Conservation (phyloP, 2,888 invertebrate species). For the Gibbula magus region DNA sequence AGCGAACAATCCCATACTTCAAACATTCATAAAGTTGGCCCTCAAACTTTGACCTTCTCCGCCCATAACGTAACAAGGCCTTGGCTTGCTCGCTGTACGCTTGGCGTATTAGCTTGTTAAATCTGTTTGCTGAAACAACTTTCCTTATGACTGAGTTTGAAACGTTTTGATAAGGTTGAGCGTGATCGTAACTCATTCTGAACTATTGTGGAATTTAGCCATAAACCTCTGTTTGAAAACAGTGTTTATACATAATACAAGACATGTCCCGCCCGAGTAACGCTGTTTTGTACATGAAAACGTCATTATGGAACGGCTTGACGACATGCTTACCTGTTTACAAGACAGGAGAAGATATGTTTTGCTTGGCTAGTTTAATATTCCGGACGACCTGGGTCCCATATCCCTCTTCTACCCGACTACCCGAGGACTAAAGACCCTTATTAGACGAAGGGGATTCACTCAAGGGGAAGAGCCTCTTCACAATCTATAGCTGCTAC, state of each 20-base stretch:
- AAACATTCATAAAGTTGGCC: background rate
- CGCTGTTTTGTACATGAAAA: background rate
- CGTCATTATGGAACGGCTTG: background rate
- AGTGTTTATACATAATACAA: too few species aligned
- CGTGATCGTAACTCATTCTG: too few species aligned
- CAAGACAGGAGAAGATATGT: background rate
- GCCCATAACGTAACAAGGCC: background rate
- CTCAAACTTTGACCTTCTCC: background rate
- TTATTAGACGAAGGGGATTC: background rate
- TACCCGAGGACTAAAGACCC: conserved; percentile 5
- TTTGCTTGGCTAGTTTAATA: background rate
- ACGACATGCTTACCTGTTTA: background rate
- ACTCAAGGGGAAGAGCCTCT: background rate
- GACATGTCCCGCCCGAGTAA: too few species aligned
- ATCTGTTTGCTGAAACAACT: background rate
- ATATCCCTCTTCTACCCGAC: background rate
- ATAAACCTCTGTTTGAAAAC: too few species aligned
- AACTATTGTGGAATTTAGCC: too few species aligned
- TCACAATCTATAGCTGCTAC: background rate
- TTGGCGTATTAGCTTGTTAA: background rate
- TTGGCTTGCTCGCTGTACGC: background rate
- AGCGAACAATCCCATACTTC: background rate
- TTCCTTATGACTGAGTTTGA: background rate
- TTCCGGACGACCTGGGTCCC: background rate
- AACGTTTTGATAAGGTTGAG: too few species aligned